phyloP scores from a whole-genome alignment of 2,797 vertebrate genomes.

The Liasis olivaceus region DNA sequence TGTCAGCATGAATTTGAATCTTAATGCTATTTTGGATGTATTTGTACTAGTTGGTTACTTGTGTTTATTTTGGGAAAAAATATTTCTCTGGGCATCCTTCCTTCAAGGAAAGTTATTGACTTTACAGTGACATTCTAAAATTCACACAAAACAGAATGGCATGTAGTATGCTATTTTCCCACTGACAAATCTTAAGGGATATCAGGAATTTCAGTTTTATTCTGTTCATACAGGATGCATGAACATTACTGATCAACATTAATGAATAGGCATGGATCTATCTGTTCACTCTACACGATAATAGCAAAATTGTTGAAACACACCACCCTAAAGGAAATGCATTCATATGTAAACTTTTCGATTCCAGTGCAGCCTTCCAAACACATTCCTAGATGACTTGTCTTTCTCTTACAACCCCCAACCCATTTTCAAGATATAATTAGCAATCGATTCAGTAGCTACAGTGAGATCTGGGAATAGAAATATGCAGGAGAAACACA shows the following conservation, averaged over 20 bases:
- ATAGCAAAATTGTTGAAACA: not conserved
- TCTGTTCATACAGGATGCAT: not conserved
- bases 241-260: rapidly evolving
- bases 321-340: not conserved
- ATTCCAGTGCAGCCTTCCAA: not conserved
- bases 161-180: rapidly evolving
- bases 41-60: constrained; percentile 10
- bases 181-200: constrained; percentile 9
- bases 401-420: not conserved
- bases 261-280: not conserved
- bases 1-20: constrained; percentile 2
- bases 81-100: constrained; percentile 27
- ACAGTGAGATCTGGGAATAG: not conserved
- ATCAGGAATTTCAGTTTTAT: constrained; percentile 28
- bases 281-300: rapidly evolving
- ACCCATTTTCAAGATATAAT: not conserved
- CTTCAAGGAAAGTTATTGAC: constrained; percentile 43
- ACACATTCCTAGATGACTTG: not conserved
- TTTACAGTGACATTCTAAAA: not conserved
- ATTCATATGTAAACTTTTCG: constrained; percentile 7
- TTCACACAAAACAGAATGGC: not conserved
- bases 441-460: not conserved
- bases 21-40: not conserved
- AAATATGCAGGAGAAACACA: constrained; percentile 6
- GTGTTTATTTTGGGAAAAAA: not conserved